A percentile compares a stretch with the other conserved stretches of the same genome.
These are phyloP conservation scores for Cancer borealis DNA, from an alignment of 2,888 invertebrate species.

Conservation along the genomic window DNA sequence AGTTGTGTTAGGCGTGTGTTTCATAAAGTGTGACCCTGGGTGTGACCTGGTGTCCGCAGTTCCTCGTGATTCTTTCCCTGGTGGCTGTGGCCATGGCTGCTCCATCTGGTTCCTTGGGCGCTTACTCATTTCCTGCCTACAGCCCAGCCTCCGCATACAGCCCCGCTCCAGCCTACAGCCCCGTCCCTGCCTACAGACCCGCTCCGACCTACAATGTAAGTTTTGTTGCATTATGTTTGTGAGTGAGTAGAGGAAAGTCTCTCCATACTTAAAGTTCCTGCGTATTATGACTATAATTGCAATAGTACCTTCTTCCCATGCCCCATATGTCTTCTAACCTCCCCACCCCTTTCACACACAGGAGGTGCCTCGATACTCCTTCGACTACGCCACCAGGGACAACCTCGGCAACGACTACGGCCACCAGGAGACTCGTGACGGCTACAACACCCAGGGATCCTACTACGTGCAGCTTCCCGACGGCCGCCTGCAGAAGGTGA, in stretches of 20 bases:
- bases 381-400: slow-evolving; percentile 50
- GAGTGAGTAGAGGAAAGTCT: background rate
- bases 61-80: background rate
- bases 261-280: no score
- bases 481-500: slow-evolving; percentile 55
- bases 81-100: background rate
- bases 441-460: slow-evolving; percentile 55
- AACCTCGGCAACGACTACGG: slow-evolving; percentile 49
- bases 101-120: background rate
- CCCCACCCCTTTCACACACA: background rate
- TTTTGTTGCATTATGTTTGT: background rate
- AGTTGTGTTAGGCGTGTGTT: no score
- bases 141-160: background rate
- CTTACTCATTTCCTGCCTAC: no score
- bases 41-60: background rate
- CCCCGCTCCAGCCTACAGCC: background rate
- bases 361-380: slow-evolving; percentile 50
- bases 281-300: no score
- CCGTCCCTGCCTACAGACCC: background rate
- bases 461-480: slow-evolving; percentile 66
- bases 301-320: no score
- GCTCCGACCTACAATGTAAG: background rate
- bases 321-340: no score
- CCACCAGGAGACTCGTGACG: slow-evolving; percentile 65
- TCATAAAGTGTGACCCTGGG: background rate